phyloP scores from a whole-genome alignment of 2,113 vertebrate species.

The Misgurnus mizolepis region DNA sequence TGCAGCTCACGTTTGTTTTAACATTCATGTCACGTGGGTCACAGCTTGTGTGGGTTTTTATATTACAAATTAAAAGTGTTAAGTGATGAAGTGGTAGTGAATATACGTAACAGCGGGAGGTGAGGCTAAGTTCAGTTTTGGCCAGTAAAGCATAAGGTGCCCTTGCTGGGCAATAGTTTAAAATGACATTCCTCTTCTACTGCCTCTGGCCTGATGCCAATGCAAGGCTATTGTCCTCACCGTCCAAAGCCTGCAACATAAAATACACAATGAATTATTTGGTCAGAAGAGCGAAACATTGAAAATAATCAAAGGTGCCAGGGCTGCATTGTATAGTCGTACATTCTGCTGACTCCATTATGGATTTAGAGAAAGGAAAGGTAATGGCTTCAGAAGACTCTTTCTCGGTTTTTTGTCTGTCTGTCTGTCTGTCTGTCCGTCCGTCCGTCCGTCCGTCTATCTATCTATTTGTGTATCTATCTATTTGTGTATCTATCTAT shows the following conservation, averaged over 20 bases:
- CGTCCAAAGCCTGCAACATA: conserved; percentile 1
- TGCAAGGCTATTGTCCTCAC: conserved; percentile 20
- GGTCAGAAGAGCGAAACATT: conserved; percentile 12
- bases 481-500: too few species aligned
- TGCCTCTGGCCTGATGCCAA: conserved; percentile 11
- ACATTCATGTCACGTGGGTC: not conserved
- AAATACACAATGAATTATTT: conserved; percentile 46
- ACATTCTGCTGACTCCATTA: conserved; percentile 1
- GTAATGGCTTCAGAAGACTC: not conserved
- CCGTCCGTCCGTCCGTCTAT: too few species aligned
- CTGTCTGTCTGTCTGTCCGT: too few species aligned
- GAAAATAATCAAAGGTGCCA: conserved; percentile 39
- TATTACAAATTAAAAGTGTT: conserved; percentile 19
- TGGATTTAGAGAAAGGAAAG: not conserved
- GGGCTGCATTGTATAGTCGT: conserved; percentile 11
- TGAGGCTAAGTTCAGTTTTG: not conserved
- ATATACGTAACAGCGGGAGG: conserved; percentile 4
- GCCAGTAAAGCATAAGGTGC: conserved; percentile 18
- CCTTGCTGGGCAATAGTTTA: conserved; percentile 31
- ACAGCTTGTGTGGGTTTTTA: not conserved
- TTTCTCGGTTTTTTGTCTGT: not conserved
- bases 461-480: too few species aligned
- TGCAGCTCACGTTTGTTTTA: not conserved
- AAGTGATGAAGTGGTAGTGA: not conserved
- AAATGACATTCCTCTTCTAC: conserved; percentile 14